Percentiles rank a stretch among this genome's conserved stretches.
phyloP scores from a whole-genome alignment of 2,797 vertebrate species.

The Tadarida brasiliensis region DNA sequence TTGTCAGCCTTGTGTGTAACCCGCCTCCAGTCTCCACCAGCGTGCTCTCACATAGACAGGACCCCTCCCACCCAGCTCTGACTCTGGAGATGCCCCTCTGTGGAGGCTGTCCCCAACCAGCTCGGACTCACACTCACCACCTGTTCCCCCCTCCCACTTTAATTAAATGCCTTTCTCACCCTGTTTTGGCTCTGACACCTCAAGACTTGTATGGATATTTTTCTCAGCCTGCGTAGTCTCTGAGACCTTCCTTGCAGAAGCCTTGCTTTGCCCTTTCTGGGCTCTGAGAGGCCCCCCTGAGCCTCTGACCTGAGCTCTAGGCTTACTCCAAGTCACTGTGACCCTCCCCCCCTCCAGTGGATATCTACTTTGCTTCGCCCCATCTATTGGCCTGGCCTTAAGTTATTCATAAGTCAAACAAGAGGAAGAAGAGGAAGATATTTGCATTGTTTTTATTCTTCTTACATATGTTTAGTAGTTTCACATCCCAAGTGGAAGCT shows the following conservation, averaged over 20 bases:
- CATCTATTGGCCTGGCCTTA: neutral
- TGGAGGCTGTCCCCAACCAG: neutral
- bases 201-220: neutral
- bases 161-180: neutral
- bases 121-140: neutral
- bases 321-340: too few species aligned
- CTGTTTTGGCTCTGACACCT: neutral
- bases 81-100: neutral
- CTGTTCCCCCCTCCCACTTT: neutral
- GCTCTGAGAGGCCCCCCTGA: neutral
- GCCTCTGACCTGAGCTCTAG: neutral
- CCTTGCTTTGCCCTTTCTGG: neutral
- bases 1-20: neutral
- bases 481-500: neutral
- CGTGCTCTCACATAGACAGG: neutral
- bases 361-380: neutral
- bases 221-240: neutral
- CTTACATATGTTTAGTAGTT: neutral
- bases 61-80: neutral
- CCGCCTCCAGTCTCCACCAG: neutral
- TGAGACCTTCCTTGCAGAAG: neutral
- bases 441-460: neutral
- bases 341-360: neutral
- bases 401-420: neutral
- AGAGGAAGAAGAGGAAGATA: neutral